Conservation (phyloP, 2,797 vertebrate species). For the Lycodopsis pacificus region DNA sequence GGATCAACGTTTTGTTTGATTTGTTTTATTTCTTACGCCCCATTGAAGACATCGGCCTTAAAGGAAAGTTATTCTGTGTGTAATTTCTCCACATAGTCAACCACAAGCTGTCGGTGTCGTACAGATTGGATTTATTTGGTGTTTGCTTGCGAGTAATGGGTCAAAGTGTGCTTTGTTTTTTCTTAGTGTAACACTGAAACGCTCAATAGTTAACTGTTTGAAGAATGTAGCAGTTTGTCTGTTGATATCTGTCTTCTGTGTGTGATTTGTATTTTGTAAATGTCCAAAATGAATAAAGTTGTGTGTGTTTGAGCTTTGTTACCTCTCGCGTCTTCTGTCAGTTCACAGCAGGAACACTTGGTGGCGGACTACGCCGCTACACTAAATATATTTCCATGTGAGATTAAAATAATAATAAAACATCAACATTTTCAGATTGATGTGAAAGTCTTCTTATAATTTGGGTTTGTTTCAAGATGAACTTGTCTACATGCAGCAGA, state of each 20-base stretch:
- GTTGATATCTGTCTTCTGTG: slow-evolving; percentile 33
- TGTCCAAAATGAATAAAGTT: slow-evolving; percentile 58
- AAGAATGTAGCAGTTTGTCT: slow-evolving; percentile 50
- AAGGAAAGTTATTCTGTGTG: slow-evolving; percentile 25
- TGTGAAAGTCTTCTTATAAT: background rate
- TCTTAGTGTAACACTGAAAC: slow-evolving; percentile 36
- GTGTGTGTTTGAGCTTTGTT: slow-evolving; percentile 19
- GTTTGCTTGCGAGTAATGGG: slow-evolving; percentile 44
- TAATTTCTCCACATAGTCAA: slow-evolving; percentile 3
- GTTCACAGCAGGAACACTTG: slow-evolving; percentile 44
- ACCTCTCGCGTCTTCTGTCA: slow-evolving; percentile 6
- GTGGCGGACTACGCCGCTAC: slow-evolving; percentile 41
- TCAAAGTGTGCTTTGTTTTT: slow-evolving; percentile 30
- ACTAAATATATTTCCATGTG: background rate
- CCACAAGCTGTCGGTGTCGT: slow-evolving; percentile 23
- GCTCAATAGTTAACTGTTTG: slow-evolving; percentile 33
- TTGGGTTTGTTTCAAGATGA: background rate
- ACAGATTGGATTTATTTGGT: slow-evolving; percentile 27
- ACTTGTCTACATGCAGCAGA: background rate
- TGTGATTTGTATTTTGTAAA: slow-evolving; percentile 57
- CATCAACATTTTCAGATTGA: background rate
- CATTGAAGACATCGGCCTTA: slow-evolving; percentile 61
- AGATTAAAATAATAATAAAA: slow-evolving; percentile 1
- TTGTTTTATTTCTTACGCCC: background rate
- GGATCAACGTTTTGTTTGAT: background rate